A percentile compares a stretch with the other conserved stretches of the same genome.
These are phyloP conservation scores for Agonopterix subpropinquella DNA, from an alignment of 2,888 invertebrate genomes.

Conservation along the genomic window DNA sequence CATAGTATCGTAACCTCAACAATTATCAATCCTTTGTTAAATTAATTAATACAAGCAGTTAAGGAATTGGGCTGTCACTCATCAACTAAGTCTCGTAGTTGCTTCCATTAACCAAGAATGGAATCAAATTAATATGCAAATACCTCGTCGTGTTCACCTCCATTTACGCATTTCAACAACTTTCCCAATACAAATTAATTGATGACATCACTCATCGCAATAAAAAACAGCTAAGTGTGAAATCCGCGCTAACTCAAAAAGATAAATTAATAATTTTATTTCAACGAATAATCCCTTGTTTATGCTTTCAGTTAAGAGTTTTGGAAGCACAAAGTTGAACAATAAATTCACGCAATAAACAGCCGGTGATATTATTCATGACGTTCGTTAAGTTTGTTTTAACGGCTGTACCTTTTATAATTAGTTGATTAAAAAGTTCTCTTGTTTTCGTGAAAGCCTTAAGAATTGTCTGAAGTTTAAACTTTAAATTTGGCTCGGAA, in stretches of 20 bases:
- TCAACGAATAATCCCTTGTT: conserved; percentile 53
- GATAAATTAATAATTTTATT: conserved; percentile 51
- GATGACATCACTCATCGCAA: conserved; percentile 2
- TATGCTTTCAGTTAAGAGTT: conserved; percentile 63
- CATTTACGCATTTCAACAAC: neutral
- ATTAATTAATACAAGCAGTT: too few species aligned
- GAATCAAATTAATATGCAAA: too few species aligned
- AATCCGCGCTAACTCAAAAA: conserved; percentile 18
- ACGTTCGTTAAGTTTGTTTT: conserved; percentile 62
- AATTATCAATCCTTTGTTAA: too few species aligned
- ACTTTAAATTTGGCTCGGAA: conserved; percentile 7
- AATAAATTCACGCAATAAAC: conserved; percentile 65
- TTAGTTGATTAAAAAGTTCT: conserved; percentile 51
- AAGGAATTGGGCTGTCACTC: too few species aligned
- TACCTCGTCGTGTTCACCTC: too few species aligned
- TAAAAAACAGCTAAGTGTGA: conserved; percentile 4
- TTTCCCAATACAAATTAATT: neutral
- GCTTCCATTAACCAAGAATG: too few species aligned
- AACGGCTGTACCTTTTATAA: conserved; percentile 54
- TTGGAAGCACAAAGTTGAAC: conserved; percentile 53
- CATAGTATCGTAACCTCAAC: too few species aligned
- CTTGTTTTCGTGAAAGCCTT: conserved; percentile 21
- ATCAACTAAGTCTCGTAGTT: too few species aligned
- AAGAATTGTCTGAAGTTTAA: conserved; percentile 24
- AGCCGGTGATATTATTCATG: conserved; percentile 67